phyloP scores from a whole-genome alignment of 2,888 invertebrate species.

The Fabriciana adippe region DNA sequence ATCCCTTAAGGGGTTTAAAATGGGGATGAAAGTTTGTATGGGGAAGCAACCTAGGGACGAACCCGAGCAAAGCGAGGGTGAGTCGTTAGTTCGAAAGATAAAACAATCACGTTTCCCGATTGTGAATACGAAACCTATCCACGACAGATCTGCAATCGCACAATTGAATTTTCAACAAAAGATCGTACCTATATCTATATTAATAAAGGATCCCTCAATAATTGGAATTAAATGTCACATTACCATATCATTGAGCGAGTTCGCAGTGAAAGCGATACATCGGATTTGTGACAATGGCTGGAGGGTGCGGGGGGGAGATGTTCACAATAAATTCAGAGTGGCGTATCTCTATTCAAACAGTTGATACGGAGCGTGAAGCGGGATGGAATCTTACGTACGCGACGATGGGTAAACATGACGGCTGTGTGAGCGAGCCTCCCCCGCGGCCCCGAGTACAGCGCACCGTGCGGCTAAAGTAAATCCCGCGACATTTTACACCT shows the following conservation, averaged over 20 bases:
- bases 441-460: conserved; percentile 16
- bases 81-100: neutral
- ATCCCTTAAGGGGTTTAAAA: no score
- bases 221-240: conserved; percentile 78
- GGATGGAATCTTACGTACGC: conserved; percentile 69
- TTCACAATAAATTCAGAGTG: conserved; percentile 76
- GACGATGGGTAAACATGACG: conserved; percentile 70
- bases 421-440: conserved; percentile 34
- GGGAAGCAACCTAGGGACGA: no score
- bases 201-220: conserved; percentile 60
- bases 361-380: conserved; percentile 72
- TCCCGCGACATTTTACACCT: conserved; percentile 24
- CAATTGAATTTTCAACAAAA: conserved; percentile 40
- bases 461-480: conserved; percentile 33
- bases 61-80: no score
- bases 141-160: conserved; percentile 30
- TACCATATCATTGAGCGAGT: conserved; percentile 71
- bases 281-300: conserved; percentile 74
- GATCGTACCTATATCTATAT: conserved; percentile 40
- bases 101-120: conserved; percentile 2
- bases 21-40: no score
- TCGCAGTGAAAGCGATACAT: conserved; percentile 76
- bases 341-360: conserved; percentile 80
- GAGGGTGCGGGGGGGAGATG: conserved; percentile 46
- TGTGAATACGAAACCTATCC: conserved; percentile 9